Base-by-base conservation (phyloP, 2,113 vertebrate species). In the Murina feae region DNA sequence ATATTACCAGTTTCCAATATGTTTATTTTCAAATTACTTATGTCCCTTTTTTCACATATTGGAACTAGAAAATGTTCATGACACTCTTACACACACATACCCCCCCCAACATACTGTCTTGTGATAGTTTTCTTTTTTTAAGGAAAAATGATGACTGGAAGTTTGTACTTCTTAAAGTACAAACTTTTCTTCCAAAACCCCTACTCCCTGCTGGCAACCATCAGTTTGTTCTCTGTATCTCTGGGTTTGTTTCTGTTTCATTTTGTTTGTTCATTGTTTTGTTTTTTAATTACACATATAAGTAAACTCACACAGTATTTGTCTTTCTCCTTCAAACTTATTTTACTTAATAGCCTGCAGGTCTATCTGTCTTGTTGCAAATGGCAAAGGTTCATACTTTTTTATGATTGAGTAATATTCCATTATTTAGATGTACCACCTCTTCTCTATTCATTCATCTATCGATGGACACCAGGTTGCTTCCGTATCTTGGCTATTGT, bases 1-100 rank as follows among this genome's bases (percentile, higher is more conserved):
- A 8, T 86, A 63, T 81, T 81, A 68, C 39, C 32, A 68, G 14
- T 63, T 14, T 81, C 13, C 69, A 72, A 89, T 68, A 68, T 82
- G 28, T 82, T 89, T 71, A 83, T 42, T 66, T 93, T 83, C 21
- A 96, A 92, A 94, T 86, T 35, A 86, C 55, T 94, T 90, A 32
- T 35, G 44, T 80, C 23, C 58, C 17, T 63, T 79, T 88, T 14
- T 21, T 44, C 35, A 88, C 13, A 58, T 28, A 71, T 39, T 80
- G 25, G 42, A 81, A 68, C 53, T 82, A 68, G 47, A 85, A 96
- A 88, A 76, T 93, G 28, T 25, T 49, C 30, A 60, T 75, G 75
- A 75, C 1, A 51, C 42, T 58, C 30, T 49, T 9, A 68, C 58
- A 74, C 16, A 82, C 47, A 85, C 17, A 42, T 16, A 63, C 42